A percentile compares a stretch with the other conserved stretches of the same genome.
phyloP scores from a whole-genome alignment of 2,797 vertebrate species.

The Amblyopsis hoosieri region DNA sequence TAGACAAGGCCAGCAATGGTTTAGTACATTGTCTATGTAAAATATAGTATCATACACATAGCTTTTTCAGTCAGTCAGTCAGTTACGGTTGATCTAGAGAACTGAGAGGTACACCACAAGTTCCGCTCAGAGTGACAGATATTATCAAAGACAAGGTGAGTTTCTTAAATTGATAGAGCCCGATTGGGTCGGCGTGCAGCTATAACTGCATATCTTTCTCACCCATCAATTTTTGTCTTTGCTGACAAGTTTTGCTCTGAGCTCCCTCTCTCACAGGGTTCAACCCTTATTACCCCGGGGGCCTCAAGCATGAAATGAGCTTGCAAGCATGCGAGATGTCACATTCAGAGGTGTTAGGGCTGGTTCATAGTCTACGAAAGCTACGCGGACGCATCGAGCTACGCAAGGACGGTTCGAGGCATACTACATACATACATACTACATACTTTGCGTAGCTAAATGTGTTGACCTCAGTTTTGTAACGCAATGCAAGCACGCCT shows the following conservation, averaged over 20 bases:
- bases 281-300: conserved; percentile 62
- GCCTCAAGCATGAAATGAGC: conserved; percentile 74
- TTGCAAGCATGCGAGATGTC: conserved; percentile 60
- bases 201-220: conserved; percentile 52
- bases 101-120: background rate
- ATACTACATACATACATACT: too few relatives aligned
- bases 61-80: too few relatives aligned
- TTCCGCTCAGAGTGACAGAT: conserved; percentile 27
- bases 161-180: conserved; percentile 22
- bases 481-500: too few relatives aligned
- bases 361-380: background rate
- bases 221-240: conserved; percentile 43
- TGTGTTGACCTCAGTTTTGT: too few relatives aligned
- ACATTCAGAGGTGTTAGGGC: conserved; percentile 49
- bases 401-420: too few relatives aligned
- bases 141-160: conserved; percentile 27
- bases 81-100: too few relatives aligned
- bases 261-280: conserved; percentile 40
- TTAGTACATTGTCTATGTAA: conserved; percentile 10
- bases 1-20: conserved; percentile 12
- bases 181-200: conserved; percentile 52
- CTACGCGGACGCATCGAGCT: too few relatives aligned
- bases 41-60: background rate
- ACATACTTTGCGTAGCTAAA: too few relatives aligned
- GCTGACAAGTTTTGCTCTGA: conserved; percentile 39